Conservation (phyloP, 2,797 vertebrate species). For the Saxicola maurus region DNA sequence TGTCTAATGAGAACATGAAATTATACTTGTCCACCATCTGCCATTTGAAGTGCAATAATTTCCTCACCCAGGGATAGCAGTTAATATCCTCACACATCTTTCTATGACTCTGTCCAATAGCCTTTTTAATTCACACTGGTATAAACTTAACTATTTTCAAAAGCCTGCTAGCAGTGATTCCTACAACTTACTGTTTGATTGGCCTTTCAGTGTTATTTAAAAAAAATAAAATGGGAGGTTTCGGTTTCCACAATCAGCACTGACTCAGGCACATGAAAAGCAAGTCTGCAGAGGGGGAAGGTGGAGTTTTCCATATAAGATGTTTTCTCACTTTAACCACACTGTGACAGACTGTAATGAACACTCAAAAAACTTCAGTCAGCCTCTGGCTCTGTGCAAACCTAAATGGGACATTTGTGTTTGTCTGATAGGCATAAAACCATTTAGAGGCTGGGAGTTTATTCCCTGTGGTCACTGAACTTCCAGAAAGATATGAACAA, state of each 20-base stretch:
- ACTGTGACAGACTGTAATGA: neutral
- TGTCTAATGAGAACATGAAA: neutral
- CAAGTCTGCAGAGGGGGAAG: neutral
- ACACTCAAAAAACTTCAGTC: neutral
- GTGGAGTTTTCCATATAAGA: neutral
- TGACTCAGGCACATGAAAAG: neutral
- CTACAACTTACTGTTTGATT: neutral
- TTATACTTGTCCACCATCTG: neutral
- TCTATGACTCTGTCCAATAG: neutral
- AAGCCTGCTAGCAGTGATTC: neutral
- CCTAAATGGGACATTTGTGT: neutral
- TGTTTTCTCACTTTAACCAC: neutral
- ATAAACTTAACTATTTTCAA: neutral
- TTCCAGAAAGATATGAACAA: neutral
- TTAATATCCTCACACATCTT: neutral
- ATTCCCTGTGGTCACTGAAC: neutral
- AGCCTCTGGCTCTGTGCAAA: neutral
- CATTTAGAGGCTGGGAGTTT: neutral
- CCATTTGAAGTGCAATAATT: neutral
- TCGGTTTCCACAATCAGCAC: fast-evolving
- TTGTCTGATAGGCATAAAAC: neutral
- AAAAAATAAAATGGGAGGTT: too few relatives aligned
- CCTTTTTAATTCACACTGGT: neutral
- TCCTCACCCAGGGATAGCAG: fast-evolving
- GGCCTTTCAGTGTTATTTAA: neutral